Evolutionary conservation across 2,113 vertebrate genomes (phyloP), one percentile per base, ranked within the genome.

Genomic region (Micronisus gabar): DNA sequence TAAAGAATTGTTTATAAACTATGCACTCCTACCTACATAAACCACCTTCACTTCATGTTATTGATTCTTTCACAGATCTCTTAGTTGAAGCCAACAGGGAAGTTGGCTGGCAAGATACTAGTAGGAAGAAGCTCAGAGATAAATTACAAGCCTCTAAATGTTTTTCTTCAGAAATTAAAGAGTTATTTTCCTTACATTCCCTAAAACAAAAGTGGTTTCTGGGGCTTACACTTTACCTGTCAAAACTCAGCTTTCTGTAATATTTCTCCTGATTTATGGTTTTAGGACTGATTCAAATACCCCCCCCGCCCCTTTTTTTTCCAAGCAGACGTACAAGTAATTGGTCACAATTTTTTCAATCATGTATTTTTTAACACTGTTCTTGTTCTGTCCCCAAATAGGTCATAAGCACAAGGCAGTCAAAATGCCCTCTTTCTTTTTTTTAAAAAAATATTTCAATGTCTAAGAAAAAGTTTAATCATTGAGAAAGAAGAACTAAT

Each of bases 261-360:
- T 48, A 36, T 25, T 84, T 6, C 5, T 87, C 26, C 56, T 82
- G 68, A 87, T 79, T 75, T 67, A 65, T 8, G 2, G 17, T 43
- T 96, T 87, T 67, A 74, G 23, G 25, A 45, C n/a, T 48, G 7
- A 38, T 65, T 80, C 4, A 62, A 34, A 56, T 23, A 59, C 18
- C 18, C 0, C 2, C 0, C 1, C 5, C 6, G 8, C 40, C 38
- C 26, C 16, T 23, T 45, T 62, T 82, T 32, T 72, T 38, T 32
- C 4, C 15, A 65, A 55, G 23, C 4, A 84, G 21, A 53, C 4
- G 6, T 50, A 16, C 2, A 58, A 73, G 30, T 30, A 53, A 8
- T 13, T 48, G 2, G 9, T 43, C 32, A 48, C 6, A 30, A 4
- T 40, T 53, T 92, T 91, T 78, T 59, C 5, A 38, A 2, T 56